phyloP scores from a whole-genome alignment of 2,797 vertebrate genomes.

The Pantherophis alleghaniensis region DNA sequence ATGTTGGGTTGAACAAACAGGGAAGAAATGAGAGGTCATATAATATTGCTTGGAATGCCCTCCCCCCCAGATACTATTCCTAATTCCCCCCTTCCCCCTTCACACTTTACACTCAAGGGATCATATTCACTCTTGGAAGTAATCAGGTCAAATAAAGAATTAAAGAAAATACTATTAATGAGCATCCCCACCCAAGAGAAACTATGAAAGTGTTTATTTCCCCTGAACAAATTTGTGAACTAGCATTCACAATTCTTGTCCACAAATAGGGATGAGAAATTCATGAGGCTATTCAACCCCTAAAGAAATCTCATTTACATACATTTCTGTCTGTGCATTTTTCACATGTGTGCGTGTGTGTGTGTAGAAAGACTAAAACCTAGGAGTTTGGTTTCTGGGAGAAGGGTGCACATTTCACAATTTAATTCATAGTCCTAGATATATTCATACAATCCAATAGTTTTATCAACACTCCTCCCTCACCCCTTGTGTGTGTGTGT shows the following conservation, averaged over 20 bases:
- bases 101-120: background rate
- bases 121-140: background rate
- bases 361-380: background rate
- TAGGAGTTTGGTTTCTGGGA: background rate
- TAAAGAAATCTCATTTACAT: no score
- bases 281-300: background rate
- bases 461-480: background rate
- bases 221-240: background rate
- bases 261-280: background rate
- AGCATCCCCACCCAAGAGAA: background rate
- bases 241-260: background rate
- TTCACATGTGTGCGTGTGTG: background rate
- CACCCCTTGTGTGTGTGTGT: no score
- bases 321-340: no score
- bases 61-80: background rate
- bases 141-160: background rate
- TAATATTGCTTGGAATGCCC: background rate
- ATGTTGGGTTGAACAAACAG: background rate
- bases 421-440: background rate
- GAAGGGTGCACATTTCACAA: background rate
- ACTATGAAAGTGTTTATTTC: background rate
- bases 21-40: background rate
- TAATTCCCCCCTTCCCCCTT: background rate
- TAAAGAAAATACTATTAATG: background rate
- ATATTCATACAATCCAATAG: background rate